Evolutionary conservation across 2,113 vertebrate species (phyloP), one percentile per base, ranked within the genome.

Genomic region (Esox niger): DNA sequence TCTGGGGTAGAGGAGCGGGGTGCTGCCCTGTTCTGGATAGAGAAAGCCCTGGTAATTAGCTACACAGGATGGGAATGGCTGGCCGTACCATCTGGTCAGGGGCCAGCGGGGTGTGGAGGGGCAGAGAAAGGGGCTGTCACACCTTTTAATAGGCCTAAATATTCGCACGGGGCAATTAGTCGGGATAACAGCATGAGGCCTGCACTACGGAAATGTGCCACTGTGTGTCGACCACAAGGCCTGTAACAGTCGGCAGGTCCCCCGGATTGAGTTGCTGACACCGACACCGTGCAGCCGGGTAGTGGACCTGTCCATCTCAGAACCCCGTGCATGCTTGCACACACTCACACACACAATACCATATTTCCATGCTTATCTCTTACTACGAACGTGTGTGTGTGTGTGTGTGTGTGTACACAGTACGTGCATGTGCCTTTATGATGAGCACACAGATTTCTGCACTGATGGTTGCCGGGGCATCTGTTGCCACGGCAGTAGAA

Each of bases 121-220:
- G 73, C 38, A 43, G 64, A 54, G 70, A 62, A 67, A 62, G 79
- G 73, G 81, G 74, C 82, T 82, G 80, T 90, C 82, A 70, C 84
- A 86, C 76, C 60, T 89, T 90, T 87, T 90, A 88, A 91, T 89
- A 81, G 88, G 77, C 75, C 78, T 82, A 84, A 83, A 81, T 80
- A 79, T 84, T 88, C 82, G 79, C 76, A 77, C 74, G 64, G 69
- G 64, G 69, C 76, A 82, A 84, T 82, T 84, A 84, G 73, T 76
- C 68, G 73, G 57, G 26, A 66, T 31, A 76, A 62, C 81, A 68
- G 66, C 57, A 20, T 26, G 78, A 80, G 56, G 64, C 38, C 54
- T 25, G 25, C 7, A 10, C 56, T 55, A 55, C n/a, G 21, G 47
- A 17, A 43, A 23, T 29, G 29, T 31, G 25, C 54, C 9, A 23